These are phyloP conservation scores for Nyctibius bracteatus DNA, from an alignment of 2,113 vertebrate species.

Conservation along the genomic window DNA sequence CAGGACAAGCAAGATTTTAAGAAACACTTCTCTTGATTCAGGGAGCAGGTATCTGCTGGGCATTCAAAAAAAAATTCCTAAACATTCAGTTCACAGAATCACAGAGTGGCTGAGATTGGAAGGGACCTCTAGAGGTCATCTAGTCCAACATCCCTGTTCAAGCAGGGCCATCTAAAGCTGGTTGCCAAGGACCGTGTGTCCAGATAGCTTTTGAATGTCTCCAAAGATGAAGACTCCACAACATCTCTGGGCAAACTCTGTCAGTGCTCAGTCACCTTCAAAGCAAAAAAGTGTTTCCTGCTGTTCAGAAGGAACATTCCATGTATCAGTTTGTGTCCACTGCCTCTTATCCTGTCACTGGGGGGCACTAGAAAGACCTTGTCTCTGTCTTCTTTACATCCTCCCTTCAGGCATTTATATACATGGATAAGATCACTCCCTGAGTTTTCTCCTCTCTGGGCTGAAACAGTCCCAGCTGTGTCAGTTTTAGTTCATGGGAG, in stretches of 20 bases:
- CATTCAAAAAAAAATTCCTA: neutral
- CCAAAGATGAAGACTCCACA: neutral
- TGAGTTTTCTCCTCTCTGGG: neutral
- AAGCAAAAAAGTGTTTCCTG: neutral
- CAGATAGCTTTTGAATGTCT: neutral
- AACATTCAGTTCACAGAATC: neutral
- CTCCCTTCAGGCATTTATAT: neutral
- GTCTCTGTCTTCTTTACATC: neutral
- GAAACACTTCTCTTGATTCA: neutral
- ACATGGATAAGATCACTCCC: neutral
- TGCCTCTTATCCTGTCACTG: neutral
- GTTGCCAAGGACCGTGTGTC: neutral
- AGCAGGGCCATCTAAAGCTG: neutral
- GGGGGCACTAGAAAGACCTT: neutral
- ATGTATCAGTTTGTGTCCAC: neutral
- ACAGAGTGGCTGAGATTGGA: neutral
- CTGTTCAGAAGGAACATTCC: neutral
- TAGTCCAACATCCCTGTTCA: neutral
- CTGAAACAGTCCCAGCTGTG: neutral
- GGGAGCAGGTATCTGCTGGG: neutral
- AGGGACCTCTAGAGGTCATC: neutral
- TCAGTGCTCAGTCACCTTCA: neutral
- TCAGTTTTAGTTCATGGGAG: neutral
- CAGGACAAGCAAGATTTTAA: neutral
- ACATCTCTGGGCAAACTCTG: accelerated